phyloP scores from a whole-genome alignment of 2,797 vertebrate species.

The Crocidura indochinensis region DNA sequence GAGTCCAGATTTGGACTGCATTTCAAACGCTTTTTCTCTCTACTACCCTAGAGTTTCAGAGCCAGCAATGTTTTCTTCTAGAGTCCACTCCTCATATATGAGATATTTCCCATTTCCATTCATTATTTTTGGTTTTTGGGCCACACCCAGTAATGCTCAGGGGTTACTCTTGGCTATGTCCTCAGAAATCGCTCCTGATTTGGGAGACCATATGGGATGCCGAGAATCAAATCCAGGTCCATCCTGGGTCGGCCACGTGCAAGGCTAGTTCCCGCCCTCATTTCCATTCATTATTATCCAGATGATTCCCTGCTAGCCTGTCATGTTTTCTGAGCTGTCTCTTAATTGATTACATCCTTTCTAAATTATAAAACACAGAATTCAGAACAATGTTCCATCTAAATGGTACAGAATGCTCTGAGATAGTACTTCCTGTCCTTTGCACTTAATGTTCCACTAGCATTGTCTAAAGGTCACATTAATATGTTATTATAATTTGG shows the following conservation, averaged over 20 bases:
- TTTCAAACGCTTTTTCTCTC: neutral
- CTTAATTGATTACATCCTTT: conserved; percentile 37
- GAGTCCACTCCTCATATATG: neutral
- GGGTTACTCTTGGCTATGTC: no score
- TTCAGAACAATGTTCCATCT: conserved; percentile 50
- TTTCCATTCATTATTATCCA: neutral
- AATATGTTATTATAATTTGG: conserved; percentile 51
- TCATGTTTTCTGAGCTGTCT: neutral
- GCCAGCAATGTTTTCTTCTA: neutral
- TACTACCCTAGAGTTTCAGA: neutral
- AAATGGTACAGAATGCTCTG: conserved; percentile 16
- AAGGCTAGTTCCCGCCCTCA: no score
- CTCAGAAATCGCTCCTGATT: no score
- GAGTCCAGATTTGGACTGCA: neutral
- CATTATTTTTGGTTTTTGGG: neutral
- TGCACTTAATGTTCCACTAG: conserved; percentile 61
- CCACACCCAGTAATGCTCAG: no score
- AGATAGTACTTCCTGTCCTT: conserved; percentile 21
- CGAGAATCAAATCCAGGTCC: no score
- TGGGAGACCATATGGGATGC: no score
- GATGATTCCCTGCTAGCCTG: neutral
- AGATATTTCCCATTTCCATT: neutral
- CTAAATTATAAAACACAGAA: conserved; percentile 61
- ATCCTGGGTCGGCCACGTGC: no score
- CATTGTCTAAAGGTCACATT: conserved; percentile 55